Evolutionary conservation across 2,888 invertebrate genomes (phyloP), one percentile per base, ranked within the genome.

Genomic region (Drosophila picticornis): DNA sequence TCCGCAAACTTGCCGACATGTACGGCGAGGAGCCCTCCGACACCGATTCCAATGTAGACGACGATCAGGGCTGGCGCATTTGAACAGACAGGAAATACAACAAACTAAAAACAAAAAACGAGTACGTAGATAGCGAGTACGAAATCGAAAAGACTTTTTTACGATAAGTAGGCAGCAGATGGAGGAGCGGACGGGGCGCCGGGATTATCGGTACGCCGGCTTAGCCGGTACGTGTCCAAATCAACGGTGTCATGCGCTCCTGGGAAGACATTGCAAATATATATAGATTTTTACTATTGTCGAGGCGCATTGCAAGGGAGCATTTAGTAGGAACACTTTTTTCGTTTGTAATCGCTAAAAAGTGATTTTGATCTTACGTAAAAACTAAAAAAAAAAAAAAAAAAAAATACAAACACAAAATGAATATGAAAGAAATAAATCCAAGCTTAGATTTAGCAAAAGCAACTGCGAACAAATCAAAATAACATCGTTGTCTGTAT

Each of bases 1-100:
- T 99, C 95, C 96, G 97, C 84, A 98, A 98, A 79, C 94, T 98
- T 81, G 98, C 98, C 57, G 98, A 98, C 91, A 98, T 98, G 97
- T 98, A 98, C 91, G 98, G 98, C n/a, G 97, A 97, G 91, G 96
- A 96, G 90, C 96, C 96, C 29, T 96, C 97, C 73, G 97, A 97
- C 84, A 96, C 96, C 65, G 97, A 97, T 83, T 96, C 96, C 72
- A 95, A 96, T 88, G 96, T 96, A 72, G 96, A 96, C 62, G 96
- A 95, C 84, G 95, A 95, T 29, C 96, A 96, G 92, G 97, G 97
- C 76, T 97, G 97, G 97, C 97, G 97, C 81, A 93, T 93, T 79
- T 93, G 51, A 80, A 32, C 10, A 53, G 38, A 22, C 29, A 29
- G 27, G 19, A 25, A 25, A 53, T n/a, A 25, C 52, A 34, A 25